Evolutionary conservation across 2,113 vertebrate genomes (phyloP).

Genomic region (Oreocharis arfaki): DNA sequence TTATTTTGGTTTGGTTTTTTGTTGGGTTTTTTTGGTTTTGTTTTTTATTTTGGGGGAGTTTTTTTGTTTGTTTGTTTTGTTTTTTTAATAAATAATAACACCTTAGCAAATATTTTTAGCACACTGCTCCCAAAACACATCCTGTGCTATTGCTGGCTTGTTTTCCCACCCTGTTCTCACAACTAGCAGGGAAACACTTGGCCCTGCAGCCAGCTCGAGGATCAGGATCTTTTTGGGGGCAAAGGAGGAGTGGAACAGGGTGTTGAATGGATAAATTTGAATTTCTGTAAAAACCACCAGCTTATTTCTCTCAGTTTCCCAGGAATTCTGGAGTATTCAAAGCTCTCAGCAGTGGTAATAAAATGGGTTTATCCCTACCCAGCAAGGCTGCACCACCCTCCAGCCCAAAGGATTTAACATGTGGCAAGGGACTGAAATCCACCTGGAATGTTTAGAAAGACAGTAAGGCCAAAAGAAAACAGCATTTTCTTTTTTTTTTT

Average conservation of each 20-base stretch:
- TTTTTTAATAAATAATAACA: not conserved
- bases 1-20: too few species aligned
- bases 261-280: not conserved
- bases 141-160: accelerated
- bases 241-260: not conserved
- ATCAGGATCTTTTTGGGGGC: not conserved
- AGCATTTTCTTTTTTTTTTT: not conserved
- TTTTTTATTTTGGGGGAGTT: too few species aligned
- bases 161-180: too few species aligned
- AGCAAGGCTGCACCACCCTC: slow-evolving; percentile 66
- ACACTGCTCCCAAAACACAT: not conserved
- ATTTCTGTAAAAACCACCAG: not conserved
- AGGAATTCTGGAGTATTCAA: slow-evolving; percentile 32
- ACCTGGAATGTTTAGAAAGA: not conserved
- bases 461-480: not conserved
- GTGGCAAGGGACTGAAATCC: not conserved
- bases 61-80: too few species aligned
- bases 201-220: not conserved
- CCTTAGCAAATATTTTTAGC: accelerated
- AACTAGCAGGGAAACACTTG: not conserved
- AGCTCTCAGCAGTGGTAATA: accelerated
- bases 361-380: accelerated
- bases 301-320: slow-evolving; percentile 52
- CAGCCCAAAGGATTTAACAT: slow-evolving; percentile 62
- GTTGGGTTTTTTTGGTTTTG: too few species aligned